A percentile compares a stretch with the other conserved stretches of the same genome.
Evolutionary conservation across 2,113 vertebrate species (phyloP).

Genomic region (Raja brachyura): DNA sequence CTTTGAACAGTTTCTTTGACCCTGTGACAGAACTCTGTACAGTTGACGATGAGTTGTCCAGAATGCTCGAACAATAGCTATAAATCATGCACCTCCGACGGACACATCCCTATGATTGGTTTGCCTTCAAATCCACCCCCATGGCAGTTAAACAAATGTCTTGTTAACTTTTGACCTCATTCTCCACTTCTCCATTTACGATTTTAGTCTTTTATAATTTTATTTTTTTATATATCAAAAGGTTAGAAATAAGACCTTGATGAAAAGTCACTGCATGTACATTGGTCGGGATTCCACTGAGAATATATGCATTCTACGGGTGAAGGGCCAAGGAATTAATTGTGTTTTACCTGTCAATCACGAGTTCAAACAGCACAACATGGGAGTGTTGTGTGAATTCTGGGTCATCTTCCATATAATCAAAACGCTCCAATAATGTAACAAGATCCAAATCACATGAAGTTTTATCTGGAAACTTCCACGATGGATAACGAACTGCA

Average conservation of each 20-base stretch:
- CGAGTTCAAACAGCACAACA: conserved; percentile 74
- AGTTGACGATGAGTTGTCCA: no score
- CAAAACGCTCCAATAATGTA: conserved; percentile 68
- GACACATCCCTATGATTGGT: no score
- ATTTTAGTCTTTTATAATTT: no score
- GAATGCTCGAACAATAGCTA: no score
- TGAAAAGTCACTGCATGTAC: no score
- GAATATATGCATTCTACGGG: not conserved
- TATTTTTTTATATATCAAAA: not conserved
- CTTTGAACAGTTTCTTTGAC: no score
- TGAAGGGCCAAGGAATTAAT: not conserved
- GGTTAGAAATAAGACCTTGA: not conserved
- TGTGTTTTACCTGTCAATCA: conserved; percentile 79
- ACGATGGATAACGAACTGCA: conserved; percentile 67
- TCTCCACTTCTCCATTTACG: no score
- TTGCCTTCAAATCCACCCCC: no score
- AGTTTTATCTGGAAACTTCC: conserved; percentile 83
- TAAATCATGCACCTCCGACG: no score
- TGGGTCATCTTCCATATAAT: conserved; percentile 63
- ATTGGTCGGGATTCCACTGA: not conserved
- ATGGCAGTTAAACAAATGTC: no score
- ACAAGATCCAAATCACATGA: conserved; percentile 77
- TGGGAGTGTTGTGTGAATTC: conserved; percentile 78
- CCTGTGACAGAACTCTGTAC: no score
- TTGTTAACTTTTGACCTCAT: no score